Percentiles rank a stretch among this genome's conserved stretches.
These are phyloP conservation scores for Spheniscus mendiculus DNA, from an alignment of 2,113 vertebrate genomes.

Conservation along the genomic window DNA sequence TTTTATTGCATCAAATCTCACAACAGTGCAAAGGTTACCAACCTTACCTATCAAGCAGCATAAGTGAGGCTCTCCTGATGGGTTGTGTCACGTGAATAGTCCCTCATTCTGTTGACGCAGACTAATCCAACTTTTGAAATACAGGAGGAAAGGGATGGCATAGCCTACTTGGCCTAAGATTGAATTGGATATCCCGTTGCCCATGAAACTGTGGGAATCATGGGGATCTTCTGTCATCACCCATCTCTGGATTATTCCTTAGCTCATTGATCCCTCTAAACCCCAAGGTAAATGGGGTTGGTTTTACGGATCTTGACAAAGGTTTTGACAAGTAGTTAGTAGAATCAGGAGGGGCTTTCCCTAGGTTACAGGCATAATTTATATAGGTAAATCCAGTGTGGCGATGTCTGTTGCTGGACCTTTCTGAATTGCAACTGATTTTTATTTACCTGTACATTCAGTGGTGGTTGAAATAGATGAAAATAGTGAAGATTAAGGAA, in stretches of 20 bases:
- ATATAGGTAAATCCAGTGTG: neutral
- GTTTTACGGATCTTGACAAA: neutral
- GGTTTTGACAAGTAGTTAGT: neutral
- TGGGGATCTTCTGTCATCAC: neutral
- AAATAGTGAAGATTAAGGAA: neutral
- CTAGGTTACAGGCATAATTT: neutral
- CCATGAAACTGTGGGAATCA: fast-evolving
- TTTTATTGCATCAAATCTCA: neutral
- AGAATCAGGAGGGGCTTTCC: neutral
- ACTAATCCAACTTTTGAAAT: neutral
- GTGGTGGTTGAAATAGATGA: neutral
- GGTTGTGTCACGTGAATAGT: neutral
- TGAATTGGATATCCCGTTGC: neutral
- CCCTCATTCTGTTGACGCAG: neutral
- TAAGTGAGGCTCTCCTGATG: neutral
- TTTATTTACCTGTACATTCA: neutral
- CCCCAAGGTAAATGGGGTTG: neutral
- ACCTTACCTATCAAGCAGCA: fast-evolving
- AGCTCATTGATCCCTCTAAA: neutral
- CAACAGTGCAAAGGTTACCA: neutral
- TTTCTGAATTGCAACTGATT: neutral
- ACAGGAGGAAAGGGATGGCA: neutral
- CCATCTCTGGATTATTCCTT: neutral
- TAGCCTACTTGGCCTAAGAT: neutral
- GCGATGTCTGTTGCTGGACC: neutral